phyloP scores from a whole-genome alignment of 30 jellyfish, hydroid and myxozoan genomes.

The Nemopilema nomurai region DNA sequence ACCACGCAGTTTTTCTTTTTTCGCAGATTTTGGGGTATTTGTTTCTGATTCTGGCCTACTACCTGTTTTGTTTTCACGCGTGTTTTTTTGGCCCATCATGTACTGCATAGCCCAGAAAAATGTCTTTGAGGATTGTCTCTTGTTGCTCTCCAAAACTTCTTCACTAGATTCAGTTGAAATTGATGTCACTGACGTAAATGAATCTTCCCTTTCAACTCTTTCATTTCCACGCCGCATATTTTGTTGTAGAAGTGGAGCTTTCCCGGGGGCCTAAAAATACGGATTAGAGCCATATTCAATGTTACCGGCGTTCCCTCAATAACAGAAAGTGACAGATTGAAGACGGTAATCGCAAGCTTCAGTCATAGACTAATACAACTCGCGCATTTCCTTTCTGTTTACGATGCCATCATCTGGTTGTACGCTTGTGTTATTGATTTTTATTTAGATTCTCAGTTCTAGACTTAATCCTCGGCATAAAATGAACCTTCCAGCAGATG shows the following conservation, averaged over 20 bases:
- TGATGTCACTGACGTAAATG: conserved; percentile 52
- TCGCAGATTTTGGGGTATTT: neutral
- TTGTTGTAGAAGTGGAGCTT: neutral
- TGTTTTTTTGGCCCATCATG: conserved; percentile 22
- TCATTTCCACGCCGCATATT: neutral
- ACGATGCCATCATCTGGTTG: too few relatives aligned
- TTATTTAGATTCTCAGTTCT: too few relatives aligned
- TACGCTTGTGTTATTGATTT: too few relatives aligned
- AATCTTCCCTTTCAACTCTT: neutral
- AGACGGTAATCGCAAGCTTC: too few relatives aligned
- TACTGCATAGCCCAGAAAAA: neutral
- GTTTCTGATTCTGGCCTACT: conserved; percentile 5
- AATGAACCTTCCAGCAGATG: too few relatives aligned
- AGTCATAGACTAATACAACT: too few relatives aligned
- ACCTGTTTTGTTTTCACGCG: conserved; percentile 1
- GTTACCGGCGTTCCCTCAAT: too few relatives aligned
- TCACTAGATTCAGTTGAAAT: conserved; percentile 16
- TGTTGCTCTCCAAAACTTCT: conserved; percentile 1
- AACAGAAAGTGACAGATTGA: too few relatives aligned
- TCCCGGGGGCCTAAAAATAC: neutral
- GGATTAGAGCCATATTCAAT: neutral
- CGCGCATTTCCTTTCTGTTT: too few relatives aligned
- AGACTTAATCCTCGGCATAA: too few relatives aligned
- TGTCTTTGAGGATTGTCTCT: neutral
- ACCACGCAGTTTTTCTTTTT: neutral